A percentile compares a stretch with the other conserved stretches of the same genome.
Evolutionary conservation across 2,888 invertebrate species (phyloP).

Genomic region (Cordilura impudica): DNA sequence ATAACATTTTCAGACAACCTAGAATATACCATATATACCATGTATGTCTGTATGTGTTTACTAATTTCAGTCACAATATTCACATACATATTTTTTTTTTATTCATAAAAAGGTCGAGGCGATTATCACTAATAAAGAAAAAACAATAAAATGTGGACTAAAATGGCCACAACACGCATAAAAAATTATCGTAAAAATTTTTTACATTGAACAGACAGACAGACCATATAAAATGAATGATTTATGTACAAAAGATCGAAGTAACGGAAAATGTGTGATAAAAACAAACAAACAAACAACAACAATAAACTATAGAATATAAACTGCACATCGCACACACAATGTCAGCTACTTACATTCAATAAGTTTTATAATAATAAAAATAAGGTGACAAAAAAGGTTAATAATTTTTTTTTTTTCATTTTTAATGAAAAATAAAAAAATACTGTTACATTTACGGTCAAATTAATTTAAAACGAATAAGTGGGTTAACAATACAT

Average conservation of each 20-base stretch:
- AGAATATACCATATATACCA: too few relatives aligned
- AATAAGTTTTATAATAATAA: neutral
- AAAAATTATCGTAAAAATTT: neutral
- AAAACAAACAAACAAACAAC: too few relatives aligned
- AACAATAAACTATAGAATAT: neutral
- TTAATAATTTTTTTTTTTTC: constrained; percentile 22
- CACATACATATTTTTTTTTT: neutral
- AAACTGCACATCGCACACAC: neutral
- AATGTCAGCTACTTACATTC: too few relatives aligned
- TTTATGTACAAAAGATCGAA: neutral
- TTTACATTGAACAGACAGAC: neutral
- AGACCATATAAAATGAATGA: neutral
- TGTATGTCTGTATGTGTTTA: too few relatives aligned
- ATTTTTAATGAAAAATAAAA: neutral
- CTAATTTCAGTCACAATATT: neutral
- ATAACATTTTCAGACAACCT: too few relatives aligned
- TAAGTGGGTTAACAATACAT: too few relatives aligned
- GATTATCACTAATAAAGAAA: neutral
- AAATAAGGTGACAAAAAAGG: constrained; percentile 38
- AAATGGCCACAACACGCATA: neutral
- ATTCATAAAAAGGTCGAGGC: neutral
- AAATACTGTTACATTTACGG: constrained; percentile 2
- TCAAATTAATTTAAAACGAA: neutral
- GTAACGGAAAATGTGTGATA: neutral
- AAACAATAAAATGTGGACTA: neutral